Evolutionary conservation across 2,797 vertebrate species (phyloP).

Genomic region (Momotus momota): DNA sequence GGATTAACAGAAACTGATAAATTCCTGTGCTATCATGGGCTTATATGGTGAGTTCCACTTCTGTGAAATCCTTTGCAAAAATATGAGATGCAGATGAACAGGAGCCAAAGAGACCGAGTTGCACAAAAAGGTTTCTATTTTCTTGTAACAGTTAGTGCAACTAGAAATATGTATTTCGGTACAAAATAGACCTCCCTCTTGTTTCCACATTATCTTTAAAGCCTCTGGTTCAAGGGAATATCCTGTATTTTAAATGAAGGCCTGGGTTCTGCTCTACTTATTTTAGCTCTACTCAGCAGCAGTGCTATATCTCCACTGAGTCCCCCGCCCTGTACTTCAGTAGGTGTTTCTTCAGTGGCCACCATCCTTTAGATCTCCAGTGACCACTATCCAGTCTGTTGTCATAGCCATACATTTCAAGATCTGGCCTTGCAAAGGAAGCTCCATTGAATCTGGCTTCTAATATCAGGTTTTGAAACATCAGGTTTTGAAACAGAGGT

Average conservation of each 20-base stretch:
- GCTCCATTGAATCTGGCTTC: neutral
- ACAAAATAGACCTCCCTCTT: neutral
- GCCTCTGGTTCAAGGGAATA: neutral
- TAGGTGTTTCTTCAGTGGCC: neutral
- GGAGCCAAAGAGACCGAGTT: neutral
- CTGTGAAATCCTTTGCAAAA: neutral
- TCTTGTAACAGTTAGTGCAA: neutral
- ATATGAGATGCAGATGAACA: neutral
- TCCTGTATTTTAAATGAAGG: neutral
- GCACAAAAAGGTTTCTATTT: neutral
- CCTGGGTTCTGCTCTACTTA: neutral
- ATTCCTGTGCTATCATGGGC: neutral
- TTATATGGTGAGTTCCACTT: neutral
- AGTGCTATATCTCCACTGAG: neutral
- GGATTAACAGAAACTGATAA: neutral
- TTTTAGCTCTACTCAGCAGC: neutral
- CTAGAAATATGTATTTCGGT: neutral
- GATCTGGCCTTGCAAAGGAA: neutral
- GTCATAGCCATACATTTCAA: neutral
- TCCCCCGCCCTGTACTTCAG: neutral
- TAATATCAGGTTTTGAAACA: neutral
- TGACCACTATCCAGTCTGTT: neutral
- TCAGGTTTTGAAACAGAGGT: neutral
- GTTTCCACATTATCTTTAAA: neutral
- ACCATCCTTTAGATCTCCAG: neutral